Percentiles rank a stretch among this genome's conserved stretches.
Evolutionary conservation across 2,113 vertebrate genomes (phyloP).

Genomic region (Alosa alosa): DNA sequence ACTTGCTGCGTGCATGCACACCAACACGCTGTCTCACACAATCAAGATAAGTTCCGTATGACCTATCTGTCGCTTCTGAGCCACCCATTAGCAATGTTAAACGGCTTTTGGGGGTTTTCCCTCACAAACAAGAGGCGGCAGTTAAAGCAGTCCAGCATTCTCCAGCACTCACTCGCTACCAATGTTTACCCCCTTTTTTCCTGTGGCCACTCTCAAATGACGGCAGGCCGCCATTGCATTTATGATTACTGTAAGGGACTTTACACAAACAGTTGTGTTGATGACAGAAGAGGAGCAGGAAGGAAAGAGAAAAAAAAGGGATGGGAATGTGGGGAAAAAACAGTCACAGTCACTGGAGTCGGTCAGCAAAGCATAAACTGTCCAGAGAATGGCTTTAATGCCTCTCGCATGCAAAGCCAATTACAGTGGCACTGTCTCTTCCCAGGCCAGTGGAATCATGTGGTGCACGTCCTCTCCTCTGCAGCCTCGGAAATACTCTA

Average conservation of each 20-base stretch:
- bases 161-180: slow-evolving; percentile 7
- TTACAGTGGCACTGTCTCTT: not conserved
- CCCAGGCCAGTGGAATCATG: not conserved
- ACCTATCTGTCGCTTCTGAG: slow-evolving; percentile 40
- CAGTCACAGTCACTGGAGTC: not conserved
- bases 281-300: slow-evolving; percentile 32
- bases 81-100: slow-evolving; percentile 38
- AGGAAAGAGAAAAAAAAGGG: slow-evolving; percentile 9
- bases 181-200: slow-evolving; percentile 47
- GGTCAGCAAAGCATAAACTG: slow-evolving; percentile 21
- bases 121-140: slow-evolving; percentile 28
- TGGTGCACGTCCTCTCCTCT: not conserved
- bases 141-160: slow-evolving; percentile 25
- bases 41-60: slow-evolving; percentile 54
- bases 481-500: not conserved
- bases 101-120: slow-evolving; percentile 38
- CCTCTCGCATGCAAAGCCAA: slow-evolving; percentile 9
- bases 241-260: slow-evolving; percentile 43
- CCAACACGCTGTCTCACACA: slow-evolving; percentile 23
- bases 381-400: not conserved
- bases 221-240: slow-evolving; percentile 30
- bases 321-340: slow-evolving; percentile 6
- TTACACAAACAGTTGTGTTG: slow-evolving; percentile 25
- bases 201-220: slow-evolving; percentile 39
- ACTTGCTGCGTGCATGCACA: slow-evolving; percentile 27